phyloP scores from a whole-genome alignment of 2,888 invertebrate species.

The Caenorhabditis sp. region DNA sequence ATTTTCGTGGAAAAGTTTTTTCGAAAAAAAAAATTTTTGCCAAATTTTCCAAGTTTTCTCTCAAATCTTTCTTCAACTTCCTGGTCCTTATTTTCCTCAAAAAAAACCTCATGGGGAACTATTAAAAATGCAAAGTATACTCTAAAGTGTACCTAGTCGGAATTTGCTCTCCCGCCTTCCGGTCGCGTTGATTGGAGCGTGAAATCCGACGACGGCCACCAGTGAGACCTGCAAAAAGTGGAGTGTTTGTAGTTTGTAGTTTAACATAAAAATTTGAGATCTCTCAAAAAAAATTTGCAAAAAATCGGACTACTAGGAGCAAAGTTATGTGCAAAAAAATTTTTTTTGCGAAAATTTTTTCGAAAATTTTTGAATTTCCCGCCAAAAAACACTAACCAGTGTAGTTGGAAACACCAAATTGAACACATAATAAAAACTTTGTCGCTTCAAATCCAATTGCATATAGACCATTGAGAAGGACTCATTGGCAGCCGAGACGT shows the following conservation, averaged over 20 bases:
- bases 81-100: background rate
- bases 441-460: slow-evolving; percentile 81
- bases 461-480: slow-evolving; percentile 81
- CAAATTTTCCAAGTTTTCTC: too few species aligned
- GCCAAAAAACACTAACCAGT: slow-evolving; percentile 80
- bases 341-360: background rate
- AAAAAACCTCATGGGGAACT: background rate
- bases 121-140: slow-evolving; percentile 29
- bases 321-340: background rate
- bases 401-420: slow-evolving; percentile 85
- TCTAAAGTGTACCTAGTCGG: slow-evolving; percentile 81
- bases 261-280: background rate
- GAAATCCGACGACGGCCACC: slow-evolving; percentile 85
- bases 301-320: background rate
- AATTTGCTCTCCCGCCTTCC: slow-evolving; percentile 83
- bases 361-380: background rate
- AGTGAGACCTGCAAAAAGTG: slow-evolving; percentile 83
- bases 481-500: slow-evolving; percentile 77
- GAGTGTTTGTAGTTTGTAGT: slow-evolving; percentile 25
- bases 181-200: slow-evolving; percentile 85
- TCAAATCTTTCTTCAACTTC: too few species aligned
- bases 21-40: too few species aligned
- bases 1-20: too few species aligned
- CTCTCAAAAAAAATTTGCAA: background rate
- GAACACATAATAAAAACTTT: slow-evolving; percentile 85